Evolutionary conservation across 2,113 vertebrate species (phyloP).

Genomic region (Ammodytes marinus): DNA sequence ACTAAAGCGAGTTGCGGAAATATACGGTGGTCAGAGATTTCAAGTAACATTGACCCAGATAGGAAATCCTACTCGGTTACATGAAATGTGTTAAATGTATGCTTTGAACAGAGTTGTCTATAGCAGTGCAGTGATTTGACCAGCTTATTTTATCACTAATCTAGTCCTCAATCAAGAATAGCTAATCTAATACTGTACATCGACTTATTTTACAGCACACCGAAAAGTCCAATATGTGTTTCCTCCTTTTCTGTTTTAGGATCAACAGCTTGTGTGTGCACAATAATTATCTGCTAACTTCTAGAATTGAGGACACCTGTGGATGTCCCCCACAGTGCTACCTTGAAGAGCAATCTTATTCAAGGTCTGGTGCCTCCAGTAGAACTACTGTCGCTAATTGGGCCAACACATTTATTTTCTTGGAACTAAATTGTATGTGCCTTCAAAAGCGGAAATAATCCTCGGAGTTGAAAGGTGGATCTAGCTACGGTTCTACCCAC

Average conservation of each 20-base stretch:
- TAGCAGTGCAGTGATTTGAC: not conserved
- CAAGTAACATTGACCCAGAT: not conserved
- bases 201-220: not conserved
- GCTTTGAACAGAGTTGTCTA: not conserved
- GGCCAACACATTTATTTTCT: conserved; percentile 18
- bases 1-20: not conserved
- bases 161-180: not conserved
- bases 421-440: conserved; percentile 1
- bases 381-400: conserved; percentile 15
- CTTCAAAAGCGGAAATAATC: conserved; percentile 28
- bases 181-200: not conserved
- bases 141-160: not conserved
- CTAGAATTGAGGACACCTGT: not conserved
- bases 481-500: conserved; percentile 19
- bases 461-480: not conserved
- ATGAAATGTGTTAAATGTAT: not conserved
- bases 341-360: conserved; percentile 35
- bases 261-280: not conserved
- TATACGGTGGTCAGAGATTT: not conserved
- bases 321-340: not conserved
- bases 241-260: not conserved
- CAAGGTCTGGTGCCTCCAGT: conserved; percentile 13
- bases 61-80: no score
- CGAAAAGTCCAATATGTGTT: not conserved
- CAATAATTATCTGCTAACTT: not conserved